Evolutionary conservation across 2,113 vertebrate species (phyloP).

Genomic region (Seriola quinqueradiata): DNA sequence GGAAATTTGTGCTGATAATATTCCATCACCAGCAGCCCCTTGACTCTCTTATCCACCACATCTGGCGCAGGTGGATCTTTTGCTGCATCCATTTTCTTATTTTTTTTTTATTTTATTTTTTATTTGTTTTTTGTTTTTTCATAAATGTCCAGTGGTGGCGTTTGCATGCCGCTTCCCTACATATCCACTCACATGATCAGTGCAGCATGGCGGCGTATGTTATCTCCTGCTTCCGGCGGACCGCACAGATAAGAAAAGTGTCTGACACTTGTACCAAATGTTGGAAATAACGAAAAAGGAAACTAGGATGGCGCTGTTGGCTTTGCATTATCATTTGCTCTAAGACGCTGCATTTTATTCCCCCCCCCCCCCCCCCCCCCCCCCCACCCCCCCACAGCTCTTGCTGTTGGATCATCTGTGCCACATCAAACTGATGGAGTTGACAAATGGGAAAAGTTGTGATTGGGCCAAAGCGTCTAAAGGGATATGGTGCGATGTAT

Average conservation of each 20-base stretch:
- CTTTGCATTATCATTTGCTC: slow-evolving; percentile 60
- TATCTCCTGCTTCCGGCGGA: slow-evolving; percentile 47
- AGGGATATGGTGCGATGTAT: slow-evolving; percentile 41
- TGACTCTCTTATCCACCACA: slow-evolving; percentile 45
- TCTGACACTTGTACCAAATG: slow-evolving; percentile 41
- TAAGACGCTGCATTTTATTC: slow-evolving; percentile 41
- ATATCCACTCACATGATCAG: slow-evolving; percentile 57
- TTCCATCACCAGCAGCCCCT: slow-evolving; percentile 60
- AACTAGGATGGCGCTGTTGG: slow-evolving; percentile 45
- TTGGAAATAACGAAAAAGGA: slow-evolving; percentile 22
- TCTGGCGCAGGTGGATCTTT: slow-evolving; percentile 46
- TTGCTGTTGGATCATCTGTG: slow-evolving; percentile 56
- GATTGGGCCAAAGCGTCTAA: slow-evolving; percentile 38
- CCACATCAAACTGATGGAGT: slow-evolving; percentile 56
- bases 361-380: not conserved
- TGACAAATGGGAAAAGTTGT: slow-evolving; percentile 44
- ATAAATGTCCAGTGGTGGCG: slow-evolving; percentile 45
- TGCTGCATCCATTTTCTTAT: slow-evolving; percentile 53
- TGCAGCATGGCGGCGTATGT: slow-evolving; percentile 47
- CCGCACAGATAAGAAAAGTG: slow-evolving; percentile 36
- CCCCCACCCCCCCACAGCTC: not conserved
- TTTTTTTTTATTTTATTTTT: not conserved
- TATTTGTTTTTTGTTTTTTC: not conserved
- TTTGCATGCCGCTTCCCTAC: slow-evolving; percentile 69
- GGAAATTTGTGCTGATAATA: slow-evolving; percentile 71